Evolutionary conservation across 2,113 vertebrate genomes (phyloP).

Genomic region (Lamprotornis superbus): DNA sequence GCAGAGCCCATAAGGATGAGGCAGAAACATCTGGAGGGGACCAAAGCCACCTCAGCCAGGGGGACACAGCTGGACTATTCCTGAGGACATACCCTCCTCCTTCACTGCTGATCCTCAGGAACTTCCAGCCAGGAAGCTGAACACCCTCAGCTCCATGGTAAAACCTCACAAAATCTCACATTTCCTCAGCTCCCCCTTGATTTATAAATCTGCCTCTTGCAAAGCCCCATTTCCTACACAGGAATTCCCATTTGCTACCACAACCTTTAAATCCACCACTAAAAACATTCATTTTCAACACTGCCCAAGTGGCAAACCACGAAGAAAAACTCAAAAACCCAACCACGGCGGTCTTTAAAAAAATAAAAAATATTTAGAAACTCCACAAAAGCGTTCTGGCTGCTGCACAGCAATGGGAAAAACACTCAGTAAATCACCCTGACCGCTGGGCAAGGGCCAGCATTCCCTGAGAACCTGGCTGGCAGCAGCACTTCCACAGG

Average conservation of each 20-base stretch:
- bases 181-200: neutral
- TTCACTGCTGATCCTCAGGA: neutral
- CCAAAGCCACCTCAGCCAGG: accelerated
- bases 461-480: slow-evolving; percentile 39
- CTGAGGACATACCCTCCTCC: neutral
- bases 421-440: slow-evolving; percentile 9
- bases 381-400: neutral
- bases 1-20: neutral
- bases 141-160: neutral
- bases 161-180: neutral
- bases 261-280: neutral
- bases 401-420: neutral
- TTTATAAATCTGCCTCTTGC: neutral
- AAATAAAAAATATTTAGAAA: neutral
- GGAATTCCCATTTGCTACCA: neutral
- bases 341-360: neutral
- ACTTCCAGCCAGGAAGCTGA: neutral
- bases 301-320: neutral
- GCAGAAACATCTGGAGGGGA: neutral
- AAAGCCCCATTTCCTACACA: neutral
- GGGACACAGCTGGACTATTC: neutral
- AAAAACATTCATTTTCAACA: neutral
- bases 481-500: neutral
- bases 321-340: neutral
- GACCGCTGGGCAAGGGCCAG: slow-evolving; percentile 33